Conservation (phyloP, 30 jellyfish, hydroid and myxozoan genomes). For the Pseudorhiza aurosa region DNA sequence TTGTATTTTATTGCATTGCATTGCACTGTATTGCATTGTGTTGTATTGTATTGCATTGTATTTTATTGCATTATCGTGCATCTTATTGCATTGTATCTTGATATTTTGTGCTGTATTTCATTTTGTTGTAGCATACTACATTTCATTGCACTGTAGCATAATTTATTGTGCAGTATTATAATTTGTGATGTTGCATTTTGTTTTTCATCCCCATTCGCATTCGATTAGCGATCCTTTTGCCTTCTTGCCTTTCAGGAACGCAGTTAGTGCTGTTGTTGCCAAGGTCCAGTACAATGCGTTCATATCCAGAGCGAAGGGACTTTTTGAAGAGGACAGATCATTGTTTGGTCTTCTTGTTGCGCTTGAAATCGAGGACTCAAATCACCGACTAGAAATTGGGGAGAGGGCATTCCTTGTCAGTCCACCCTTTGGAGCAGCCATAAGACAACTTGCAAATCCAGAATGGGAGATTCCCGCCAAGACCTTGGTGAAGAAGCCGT, state of each 20-base stretch:
- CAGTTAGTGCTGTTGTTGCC: constrained; percentile 83
- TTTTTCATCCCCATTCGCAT: too few relatives aligned
- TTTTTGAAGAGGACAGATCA: constrained; percentile 80
- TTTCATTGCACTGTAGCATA: too few relatives aligned
- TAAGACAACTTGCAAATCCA: constrained; percentile 35
- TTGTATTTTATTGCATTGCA: too few relatives aligned
- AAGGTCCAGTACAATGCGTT: constrained; percentile 65
- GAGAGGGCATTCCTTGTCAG: constrained; percentile 80
- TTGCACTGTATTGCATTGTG: too few relatives aligned
- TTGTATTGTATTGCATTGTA: too few relatives aligned
- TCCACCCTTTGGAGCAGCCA: constrained; percentile 85
- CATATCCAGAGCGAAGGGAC: constrained; percentile 57
- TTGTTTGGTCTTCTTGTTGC: constrained; percentile 77
- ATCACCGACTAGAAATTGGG: constrained; percentile 57
- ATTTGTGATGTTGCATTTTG: too few relatives aligned
- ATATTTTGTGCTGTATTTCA: too few relatives aligned
- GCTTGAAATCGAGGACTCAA: constrained; percentile 81
- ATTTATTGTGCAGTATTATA: too few relatives aligned
- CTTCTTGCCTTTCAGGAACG: constrained; percentile 58
- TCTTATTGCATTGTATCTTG: too few relatives aligned
- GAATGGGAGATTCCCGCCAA: constrained; percentile 67
- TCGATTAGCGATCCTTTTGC: too few relatives aligned
- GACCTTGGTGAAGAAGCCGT: constrained; percentile 74
- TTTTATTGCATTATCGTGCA: too few relatives aligned
- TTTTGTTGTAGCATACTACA: too few relatives aligned